Evolutionary conservation across 2,888 invertebrate species (phyloP).

Genomic region (Dione juno): DNA sequence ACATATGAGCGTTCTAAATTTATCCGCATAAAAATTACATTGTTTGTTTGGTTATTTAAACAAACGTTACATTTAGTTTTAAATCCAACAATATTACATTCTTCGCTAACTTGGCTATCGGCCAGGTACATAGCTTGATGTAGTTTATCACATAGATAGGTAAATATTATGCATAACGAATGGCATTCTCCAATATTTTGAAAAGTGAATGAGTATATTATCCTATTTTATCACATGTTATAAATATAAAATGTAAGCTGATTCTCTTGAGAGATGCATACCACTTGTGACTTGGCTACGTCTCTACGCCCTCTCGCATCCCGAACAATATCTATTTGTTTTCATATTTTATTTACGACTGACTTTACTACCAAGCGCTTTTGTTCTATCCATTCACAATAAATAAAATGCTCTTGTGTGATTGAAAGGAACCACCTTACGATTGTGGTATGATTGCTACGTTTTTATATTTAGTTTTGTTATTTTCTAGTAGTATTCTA

Average conservation of each 20-base stretch:
- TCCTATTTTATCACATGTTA: constrained; percentile 34
- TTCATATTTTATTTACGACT: constrained; percentile 43
- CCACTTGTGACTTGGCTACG: constrained; percentile 42
- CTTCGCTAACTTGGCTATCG: constrained; percentile 13
- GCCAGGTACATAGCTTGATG: not conserved
- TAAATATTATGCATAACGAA: constrained; percentile 12
- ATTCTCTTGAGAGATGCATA: constrained; percentile 42
- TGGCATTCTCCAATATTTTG: not conserved
- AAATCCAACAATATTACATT: constrained; percentile 5
- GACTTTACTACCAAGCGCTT: constrained; percentile 23
- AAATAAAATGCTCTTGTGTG: constrained; percentile 27
- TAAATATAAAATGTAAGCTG: constrained; percentile 45
- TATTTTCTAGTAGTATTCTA: constrained; percentile 3
- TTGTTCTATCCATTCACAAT: constrained; percentile 31
- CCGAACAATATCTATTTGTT: constrained; percentile 41
- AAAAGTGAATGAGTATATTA: constrained; percentile 12
- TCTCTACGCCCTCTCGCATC: constrained; percentile 39
- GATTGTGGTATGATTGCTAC: not conserved
- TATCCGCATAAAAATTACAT: not conserved
- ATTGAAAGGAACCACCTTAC: constrained; percentile 22
- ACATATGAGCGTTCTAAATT: too few species aligned
- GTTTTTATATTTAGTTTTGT: not conserved
- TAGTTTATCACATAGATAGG: constrained; percentile 10
- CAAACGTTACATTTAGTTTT: constrained; percentile 1
- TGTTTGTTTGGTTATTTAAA: not conserved